These are phyloP conservation scores for Scarus forsteni DNA, from an alignment of 2,797 vertebrate species.

Conservation along the genomic window DNA sequence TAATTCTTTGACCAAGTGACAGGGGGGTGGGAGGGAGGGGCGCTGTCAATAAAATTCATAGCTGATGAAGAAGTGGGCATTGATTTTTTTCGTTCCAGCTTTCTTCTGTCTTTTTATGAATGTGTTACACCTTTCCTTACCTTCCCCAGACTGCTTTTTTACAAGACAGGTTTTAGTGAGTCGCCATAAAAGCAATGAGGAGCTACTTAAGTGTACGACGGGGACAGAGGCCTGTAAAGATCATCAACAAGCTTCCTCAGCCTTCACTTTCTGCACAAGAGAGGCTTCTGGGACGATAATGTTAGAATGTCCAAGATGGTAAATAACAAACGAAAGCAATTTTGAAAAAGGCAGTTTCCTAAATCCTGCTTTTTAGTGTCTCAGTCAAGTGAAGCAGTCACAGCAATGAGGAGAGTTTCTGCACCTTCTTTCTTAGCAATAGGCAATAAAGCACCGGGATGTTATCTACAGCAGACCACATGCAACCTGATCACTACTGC, in stretches of 20 bases:
- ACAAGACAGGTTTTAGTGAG: slow-evolving; percentile 84
- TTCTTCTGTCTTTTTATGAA: slow-evolving; percentile 69
- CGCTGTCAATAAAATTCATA: slow-evolving; percentile 72
- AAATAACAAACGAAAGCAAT: slow-evolving; percentile 69
- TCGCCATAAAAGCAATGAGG: slow-evolving; percentile 82
- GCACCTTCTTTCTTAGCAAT: slow-evolving; percentile 41
- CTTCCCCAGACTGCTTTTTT: slow-evolving; percentile 70
- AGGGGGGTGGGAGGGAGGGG: slow-evolving; percentile 1
- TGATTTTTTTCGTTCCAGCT: slow-evolving; percentile 59
- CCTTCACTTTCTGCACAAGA: slow-evolving; percentile 48
- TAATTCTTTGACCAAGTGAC: slow-evolving; percentile 62
- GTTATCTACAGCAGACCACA: slow-evolving; percentile 56
- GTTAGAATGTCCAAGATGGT: slow-evolving; percentile 44
- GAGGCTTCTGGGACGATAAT: slow-evolving; percentile 36
- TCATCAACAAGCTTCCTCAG: slow-evolving; percentile 68
- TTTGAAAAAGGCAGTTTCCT: slow-evolving; percentile 50
- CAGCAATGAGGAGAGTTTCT: slow-evolving; percentile 27
- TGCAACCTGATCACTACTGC: slow-evolving; percentile 57
- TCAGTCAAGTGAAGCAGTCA: slow-evolving; percentile 36
- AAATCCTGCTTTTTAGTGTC: slow-evolving; percentile 47
- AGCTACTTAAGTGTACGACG: slow-evolving; percentile 80
- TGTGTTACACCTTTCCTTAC: slow-evolving; percentile 65
- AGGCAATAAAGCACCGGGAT: slow-evolving; percentile 65
- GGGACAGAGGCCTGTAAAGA: slow-evolving; percentile 77
- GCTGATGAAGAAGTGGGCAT: slow-evolving; percentile 76